Evolutionary conservation across 2,888 invertebrate species (phyloP), one percentile per base, ranked within the genome.

Genomic region (Limulus polyphemus): DNA sequence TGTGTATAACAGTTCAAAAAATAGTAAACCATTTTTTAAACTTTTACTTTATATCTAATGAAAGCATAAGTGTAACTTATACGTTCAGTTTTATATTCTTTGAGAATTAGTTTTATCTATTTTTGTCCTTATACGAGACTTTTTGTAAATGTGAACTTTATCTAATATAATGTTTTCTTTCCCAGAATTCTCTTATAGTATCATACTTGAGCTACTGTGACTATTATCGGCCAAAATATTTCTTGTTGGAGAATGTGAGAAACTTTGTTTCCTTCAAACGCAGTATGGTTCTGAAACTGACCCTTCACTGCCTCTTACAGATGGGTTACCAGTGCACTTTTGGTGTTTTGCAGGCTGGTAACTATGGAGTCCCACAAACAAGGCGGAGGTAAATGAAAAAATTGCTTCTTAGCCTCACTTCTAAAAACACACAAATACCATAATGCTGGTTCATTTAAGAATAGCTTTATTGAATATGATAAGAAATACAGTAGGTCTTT

Each of bases 261-360:
- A 90, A 90, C 76, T 90, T 91, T 75, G 88, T 88, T 0, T 84
- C 86, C 0, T 90, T 87, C 74, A 89, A 90, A 74, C 82, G 82
- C 63, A 83, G 84, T 55, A 85, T 89, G 84, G 87, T 90, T 46
- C 76, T 91, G 58, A 90, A 90, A 76, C 75, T 90, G 68, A 86
- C 89, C 0, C 74, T 90, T 49, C 77, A 86, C 1, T 86, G 88
- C 67, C 77, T 91, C 14, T 72, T 89, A 47, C 82, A 84, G 58
- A 90, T 91, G 86, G 90, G 90, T 0, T 91, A 91, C 73, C 90
- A 90, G 76, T 89, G 88, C 68, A 85, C 88, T 0, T 88, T 90
- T 73, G 90, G 88, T 0, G 81, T 90, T n/a, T 74, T 91, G 13
- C 90, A 90, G 77, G 90, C 90, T 1, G 91, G 90, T 1, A 84